These are phyloP conservation scores for Seladonia tumulorum DNA, from an alignment of 2,888 invertebrate species.

Conservation along the genomic window DNA sequence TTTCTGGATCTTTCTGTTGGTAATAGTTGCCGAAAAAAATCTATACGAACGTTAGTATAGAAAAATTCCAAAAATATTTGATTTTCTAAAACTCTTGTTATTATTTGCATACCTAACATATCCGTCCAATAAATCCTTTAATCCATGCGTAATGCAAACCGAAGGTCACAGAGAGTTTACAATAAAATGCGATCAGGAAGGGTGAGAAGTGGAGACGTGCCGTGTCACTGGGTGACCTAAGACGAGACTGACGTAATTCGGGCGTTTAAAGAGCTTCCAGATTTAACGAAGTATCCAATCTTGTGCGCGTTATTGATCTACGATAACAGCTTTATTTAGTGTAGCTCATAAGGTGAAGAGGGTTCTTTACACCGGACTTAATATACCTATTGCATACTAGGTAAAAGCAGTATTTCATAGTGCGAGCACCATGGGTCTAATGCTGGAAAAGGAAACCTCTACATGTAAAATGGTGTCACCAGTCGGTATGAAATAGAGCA, in stretches of 20 bases:
- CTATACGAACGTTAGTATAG: no score
- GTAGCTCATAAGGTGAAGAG: background rate
- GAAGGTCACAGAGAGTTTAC: slow-evolving; percentile 40
- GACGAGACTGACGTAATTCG: slow-evolving; percentile 36
- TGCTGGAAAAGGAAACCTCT: no score
- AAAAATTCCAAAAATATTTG: no score
- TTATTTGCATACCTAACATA: no score
- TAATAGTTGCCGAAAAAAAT: no score
- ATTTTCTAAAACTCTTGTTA: no score
- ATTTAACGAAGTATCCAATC: slow-evolving; percentile 26
- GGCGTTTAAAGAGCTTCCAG: slow-evolving; percentile 8
- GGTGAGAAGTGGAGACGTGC: slow-evolving; percentile 18
- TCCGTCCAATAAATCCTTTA: background rate
- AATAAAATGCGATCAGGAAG: slow-evolving; percentile 36
- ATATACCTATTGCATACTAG: no score
- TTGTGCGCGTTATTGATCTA: background rate
- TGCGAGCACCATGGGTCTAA: no score
- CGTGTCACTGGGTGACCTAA: slow-evolving; percentile 29
- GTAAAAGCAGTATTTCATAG: no score
- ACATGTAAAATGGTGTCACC: no score
- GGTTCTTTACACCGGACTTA: background rate
- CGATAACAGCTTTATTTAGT: background rate
- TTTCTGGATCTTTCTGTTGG: no score
- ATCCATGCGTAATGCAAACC: slow-evolving; percentile 23
- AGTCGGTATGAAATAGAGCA: no score